These are phyloP conservation scores for Synanthedon tipuliformis DNA, from an alignment of 2,888 invertebrate genomes.

Conservation along the genomic window DNA sequence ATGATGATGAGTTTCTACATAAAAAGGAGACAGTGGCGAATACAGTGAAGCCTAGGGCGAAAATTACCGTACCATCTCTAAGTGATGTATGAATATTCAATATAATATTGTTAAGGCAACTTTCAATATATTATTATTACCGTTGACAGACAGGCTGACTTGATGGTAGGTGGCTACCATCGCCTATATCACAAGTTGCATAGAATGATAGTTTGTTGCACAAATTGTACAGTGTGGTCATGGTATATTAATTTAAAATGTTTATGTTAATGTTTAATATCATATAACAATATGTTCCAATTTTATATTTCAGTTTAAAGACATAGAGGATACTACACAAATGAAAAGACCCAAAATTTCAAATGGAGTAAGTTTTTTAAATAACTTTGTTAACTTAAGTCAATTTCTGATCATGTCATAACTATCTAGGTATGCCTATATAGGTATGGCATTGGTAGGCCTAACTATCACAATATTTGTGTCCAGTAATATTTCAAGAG, in stretches of 20 bases:
- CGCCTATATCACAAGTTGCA: background rate
- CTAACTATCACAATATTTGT: no score
- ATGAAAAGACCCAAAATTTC: slow-evolving; percentile 49
- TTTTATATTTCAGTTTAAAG: slow-evolving; percentile 65
- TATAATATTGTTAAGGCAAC: slow-evolving; percentile 1
- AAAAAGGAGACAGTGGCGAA: slow-evolving; percentile 58
- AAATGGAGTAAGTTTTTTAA: slow-evolving; percentile 51
- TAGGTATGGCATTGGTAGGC: no score
- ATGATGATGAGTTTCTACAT: slow-evolving; percentile 73
- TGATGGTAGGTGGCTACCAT: no score
- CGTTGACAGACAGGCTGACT: no score
- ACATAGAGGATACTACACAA: slow-evolving; percentile 61
- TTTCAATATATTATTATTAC: background rate
- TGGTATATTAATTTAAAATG: no score
- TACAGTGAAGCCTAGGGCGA: slow-evolving; percentile 62
- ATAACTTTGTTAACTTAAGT: no score
- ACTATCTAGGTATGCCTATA: no score
- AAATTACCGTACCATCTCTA: slow-evolving; percentile 77
- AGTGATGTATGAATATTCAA: slow-evolving; percentile 60
- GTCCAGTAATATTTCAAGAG: no score
- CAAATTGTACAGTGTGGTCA: background rate
- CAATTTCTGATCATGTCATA: no score
- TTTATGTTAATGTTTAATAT: no score
- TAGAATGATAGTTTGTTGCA: no score
- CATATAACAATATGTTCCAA: slow-evolving; percentile 1